Evolutionary conservation across 2,888 invertebrate species (phyloP).

Genomic region (Eupithecia subumbrata): DNA sequence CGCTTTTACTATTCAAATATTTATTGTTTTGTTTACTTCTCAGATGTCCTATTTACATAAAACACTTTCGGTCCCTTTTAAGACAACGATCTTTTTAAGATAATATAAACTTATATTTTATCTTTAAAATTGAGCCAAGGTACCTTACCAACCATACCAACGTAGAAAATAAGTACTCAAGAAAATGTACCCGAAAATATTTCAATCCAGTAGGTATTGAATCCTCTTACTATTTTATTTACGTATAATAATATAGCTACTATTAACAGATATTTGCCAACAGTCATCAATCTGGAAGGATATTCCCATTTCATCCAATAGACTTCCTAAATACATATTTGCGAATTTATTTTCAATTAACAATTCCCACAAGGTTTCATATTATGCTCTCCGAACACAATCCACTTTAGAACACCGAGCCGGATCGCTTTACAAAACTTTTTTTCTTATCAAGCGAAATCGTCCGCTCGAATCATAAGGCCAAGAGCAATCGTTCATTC

Average conservation of each 20-base stretch:
- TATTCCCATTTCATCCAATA: background rate
- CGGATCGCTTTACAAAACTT: slow-evolving; percentile 77
- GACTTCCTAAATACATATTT: slow-evolving; percentile 5
- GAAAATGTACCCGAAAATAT: background rate
- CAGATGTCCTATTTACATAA: slow-evolving; percentile 59
- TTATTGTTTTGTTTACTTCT: slow-evolving; percentile 59
- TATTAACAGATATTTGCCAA: background rate
- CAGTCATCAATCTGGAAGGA: background rate
- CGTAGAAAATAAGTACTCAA: background rate
- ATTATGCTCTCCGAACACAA: slow-evolving; percentile 57
- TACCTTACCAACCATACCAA: background rate
- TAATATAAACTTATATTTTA: background rate
- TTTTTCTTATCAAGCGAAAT: slow-evolving; percentile 68
- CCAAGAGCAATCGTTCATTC: slow-evolving; percentile 83
- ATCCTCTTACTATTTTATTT: fast-evolving
- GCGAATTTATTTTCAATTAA: slow-evolving; percentile 40
- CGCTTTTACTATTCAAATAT: slow-evolving; percentile 65
- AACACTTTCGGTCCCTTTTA: slow-evolving; percentile 43
- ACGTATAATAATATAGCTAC: background rate
- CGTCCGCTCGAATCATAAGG: slow-evolving; percentile 76
- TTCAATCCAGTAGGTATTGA: background rate
- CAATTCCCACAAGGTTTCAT: slow-evolving; percentile 62
- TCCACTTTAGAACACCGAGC: slow-evolving; percentile 60
- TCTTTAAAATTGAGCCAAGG: background rate
- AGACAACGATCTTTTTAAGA: slow-evolving; percentile 21